Evolutionary conservation across 2,113 vertebrate genomes (phyloP).

Genomic region (Thryonomys swinderianus): DNA sequence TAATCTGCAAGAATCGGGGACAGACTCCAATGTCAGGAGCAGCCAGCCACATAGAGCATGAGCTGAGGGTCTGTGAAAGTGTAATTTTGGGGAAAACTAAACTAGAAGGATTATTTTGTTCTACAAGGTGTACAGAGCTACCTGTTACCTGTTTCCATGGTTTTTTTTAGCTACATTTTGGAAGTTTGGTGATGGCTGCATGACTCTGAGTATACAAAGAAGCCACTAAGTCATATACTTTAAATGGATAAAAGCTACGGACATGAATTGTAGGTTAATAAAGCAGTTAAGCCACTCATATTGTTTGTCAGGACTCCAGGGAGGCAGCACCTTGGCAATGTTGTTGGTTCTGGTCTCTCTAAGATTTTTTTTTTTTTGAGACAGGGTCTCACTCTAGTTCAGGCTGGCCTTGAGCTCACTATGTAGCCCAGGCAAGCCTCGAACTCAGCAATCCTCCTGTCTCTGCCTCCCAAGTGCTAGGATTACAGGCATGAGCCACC

Average conservation of each 20-base stretch:
- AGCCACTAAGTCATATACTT: background rate
- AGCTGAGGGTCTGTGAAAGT: constrained; percentile 88
- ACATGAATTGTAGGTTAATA: background rate
- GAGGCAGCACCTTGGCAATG: background rate
- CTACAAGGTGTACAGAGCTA: background rate
- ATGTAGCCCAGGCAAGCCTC: too few relatives aligned
- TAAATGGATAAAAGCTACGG: background rate
- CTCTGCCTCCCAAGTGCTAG: too few relatives aligned
- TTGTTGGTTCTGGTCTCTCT: background rate
- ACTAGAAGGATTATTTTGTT: background rate
- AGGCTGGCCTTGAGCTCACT: too few relatives aligned
- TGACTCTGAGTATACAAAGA: background rate
- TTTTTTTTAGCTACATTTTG: constrained; percentile 69
- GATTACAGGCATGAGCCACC: too few relatives aligned
- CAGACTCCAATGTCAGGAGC: background rate
- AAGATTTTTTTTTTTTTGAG: too few relatives aligned
- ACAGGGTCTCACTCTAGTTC: too few relatives aligned
- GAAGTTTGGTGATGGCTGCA: background rate
- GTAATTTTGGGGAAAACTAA: background rate
- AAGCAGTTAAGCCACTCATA: background rate
- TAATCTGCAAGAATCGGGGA: constrained; percentile 89
- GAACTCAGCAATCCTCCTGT: too few relatives aligned
- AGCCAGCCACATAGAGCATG: background rate
- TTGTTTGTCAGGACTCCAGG: background rate
- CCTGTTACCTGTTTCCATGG: background rate